A percentile compares a stretch with the other conserved stretches of the same genome.
Evolutionary conservation across 30 jellyfish, hydroid and myxozoan species (phyloP).

Genomic region (Phacellophora camtschatica): DNA sequence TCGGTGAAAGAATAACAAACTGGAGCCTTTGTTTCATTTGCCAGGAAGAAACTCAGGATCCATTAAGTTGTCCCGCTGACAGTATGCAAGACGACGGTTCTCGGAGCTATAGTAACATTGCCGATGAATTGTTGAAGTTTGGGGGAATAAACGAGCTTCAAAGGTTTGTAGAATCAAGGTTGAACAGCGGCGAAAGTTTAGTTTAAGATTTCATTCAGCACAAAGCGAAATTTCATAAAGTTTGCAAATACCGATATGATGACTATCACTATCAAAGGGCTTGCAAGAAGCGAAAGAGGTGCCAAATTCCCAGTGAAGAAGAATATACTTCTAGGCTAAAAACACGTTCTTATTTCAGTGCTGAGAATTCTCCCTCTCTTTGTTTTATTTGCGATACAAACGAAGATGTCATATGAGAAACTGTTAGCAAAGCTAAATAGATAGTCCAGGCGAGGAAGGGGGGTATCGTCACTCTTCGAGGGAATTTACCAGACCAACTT

Average conservation of each 20-base stretch:
- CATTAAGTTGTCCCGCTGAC: not conserved
- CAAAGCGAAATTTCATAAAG: slow-evolving; percentile 10
- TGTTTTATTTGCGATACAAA: too few relatives aligned
- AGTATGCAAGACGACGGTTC: not conserved
- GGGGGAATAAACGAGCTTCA: not conserved
- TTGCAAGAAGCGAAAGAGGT: too few relatives aligned
- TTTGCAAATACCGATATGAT: not conserved
- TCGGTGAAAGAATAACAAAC: not conserved
- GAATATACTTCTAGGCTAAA: too few relatives aligned
- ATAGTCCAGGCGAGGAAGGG: too few relatives aligned
- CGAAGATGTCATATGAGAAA: too few relatives aligned
- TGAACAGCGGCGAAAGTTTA: not conserved
- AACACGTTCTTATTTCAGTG: too few relatives aligned
- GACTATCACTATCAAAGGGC: too few relatives aligned
- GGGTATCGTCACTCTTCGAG: too few relatives aligned
- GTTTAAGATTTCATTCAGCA: not conserved
- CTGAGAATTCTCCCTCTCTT: too few relatives aligned
- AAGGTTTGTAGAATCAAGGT: not conserved
- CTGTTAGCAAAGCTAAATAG: too few relatives aligned
- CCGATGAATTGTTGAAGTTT: not conserved
- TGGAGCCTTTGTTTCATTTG: slow-evolving; percentile 9
- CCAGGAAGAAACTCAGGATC: not conserved
- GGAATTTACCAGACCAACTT: too few relatives aligned
- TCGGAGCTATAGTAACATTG: not conserved
- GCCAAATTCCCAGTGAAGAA: too few relatives aligned